Percentiles rank a stretch among this genome's conserved stretches.
These are phyloP conservation scores for Callinectes sapidus DNA, from an alignment of 2,888 invertebrate species.

Conservation along the genomic window DNA sequence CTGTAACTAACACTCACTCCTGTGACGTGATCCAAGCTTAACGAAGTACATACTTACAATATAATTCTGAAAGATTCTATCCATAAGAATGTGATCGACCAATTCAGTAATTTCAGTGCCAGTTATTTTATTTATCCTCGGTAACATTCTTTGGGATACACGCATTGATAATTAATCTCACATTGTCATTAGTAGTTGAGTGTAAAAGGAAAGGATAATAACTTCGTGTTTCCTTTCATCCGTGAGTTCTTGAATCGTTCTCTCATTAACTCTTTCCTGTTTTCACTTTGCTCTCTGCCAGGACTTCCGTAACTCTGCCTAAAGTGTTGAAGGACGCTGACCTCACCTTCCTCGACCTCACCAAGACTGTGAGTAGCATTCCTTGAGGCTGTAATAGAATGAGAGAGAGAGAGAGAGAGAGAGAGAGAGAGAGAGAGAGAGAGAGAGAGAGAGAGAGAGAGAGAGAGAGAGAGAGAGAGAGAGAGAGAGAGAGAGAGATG, in stretches of 20 bases:
- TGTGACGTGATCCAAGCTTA: too few species aligned
- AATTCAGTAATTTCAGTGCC: too few species aligned
- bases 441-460: background rate
- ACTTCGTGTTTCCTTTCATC: background rate
- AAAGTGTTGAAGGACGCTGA: conserved; percentile 39
- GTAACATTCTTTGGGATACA: too few species aligned
- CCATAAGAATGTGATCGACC: too few species aligned
- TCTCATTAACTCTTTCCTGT: background rate
- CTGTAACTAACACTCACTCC: background rate
- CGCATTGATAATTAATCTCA: too few species aligned
- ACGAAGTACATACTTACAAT: too few species aligned
- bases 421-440: background rate
- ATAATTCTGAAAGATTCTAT: too few species aligned
- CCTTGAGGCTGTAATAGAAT: too few species aligned
- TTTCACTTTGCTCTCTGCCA: background rate
- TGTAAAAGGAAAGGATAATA: background rate
- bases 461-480: conserved; percentile 1
- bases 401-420: background rate
- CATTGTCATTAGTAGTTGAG: too few species aligned
- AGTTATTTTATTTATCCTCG: too few species aligned
- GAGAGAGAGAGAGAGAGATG: background rate
- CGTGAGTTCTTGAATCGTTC: background rate
- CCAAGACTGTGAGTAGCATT: conserved; percentile 26
- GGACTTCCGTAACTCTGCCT: conserved; percentile 34
- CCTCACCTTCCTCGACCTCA: conserved; percentile 35